Base-by-base conservation (phyloP, 2,113 vertebrate genomes). In the Ammodytes dubius region DNA sequence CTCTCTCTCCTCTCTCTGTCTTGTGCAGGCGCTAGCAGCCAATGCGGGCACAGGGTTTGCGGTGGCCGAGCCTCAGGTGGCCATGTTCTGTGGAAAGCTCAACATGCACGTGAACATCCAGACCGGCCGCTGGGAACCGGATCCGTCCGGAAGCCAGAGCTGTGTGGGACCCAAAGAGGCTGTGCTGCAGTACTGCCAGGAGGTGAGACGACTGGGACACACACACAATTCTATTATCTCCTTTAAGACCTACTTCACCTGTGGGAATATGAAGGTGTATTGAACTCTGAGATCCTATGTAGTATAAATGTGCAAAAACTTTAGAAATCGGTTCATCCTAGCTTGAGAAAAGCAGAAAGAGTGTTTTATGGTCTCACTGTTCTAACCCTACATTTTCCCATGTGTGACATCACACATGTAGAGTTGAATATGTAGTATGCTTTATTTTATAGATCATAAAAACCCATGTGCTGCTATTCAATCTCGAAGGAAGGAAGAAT, bases 21-120 rank as follows among this genome's bases (percentile, higher is more conserved):
- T 61, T 77, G 79, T 63, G 35, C 84, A 99, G 98, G 97, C 97
- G 0, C 95, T 99, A 0, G 97, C 98, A 85, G 97, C 98, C 83
- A 99, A 97, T 81, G 96, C 97, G 1, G 97, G 96, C 67, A 96
- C 97, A 0, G 97, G 97, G 1, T 98, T 99, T 86, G 97, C 97
- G 0, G 97, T 99, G 64, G 97, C 97, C 0, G 98, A 99, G 86
- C 98, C 98, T 39, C 98, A 99, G 19, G 96, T 99, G 57, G 98
- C 98, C 37, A 99, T 99, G 98, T 98, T 98, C 90, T 99, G 98
- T 15, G 98, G 97, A 47, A 99, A 97, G 88, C 95, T 99, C 67
- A 99, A 99, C 90, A 99, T 99, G 98, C 98, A 99, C 0, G 94
- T 99, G 83, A 99, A 99, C 88, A 97, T 99, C 84, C 97, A 99